Base-by-base conservation (phyloP, 2,888 invertebrate genomes). In the Julus scandinavius region DNA sequence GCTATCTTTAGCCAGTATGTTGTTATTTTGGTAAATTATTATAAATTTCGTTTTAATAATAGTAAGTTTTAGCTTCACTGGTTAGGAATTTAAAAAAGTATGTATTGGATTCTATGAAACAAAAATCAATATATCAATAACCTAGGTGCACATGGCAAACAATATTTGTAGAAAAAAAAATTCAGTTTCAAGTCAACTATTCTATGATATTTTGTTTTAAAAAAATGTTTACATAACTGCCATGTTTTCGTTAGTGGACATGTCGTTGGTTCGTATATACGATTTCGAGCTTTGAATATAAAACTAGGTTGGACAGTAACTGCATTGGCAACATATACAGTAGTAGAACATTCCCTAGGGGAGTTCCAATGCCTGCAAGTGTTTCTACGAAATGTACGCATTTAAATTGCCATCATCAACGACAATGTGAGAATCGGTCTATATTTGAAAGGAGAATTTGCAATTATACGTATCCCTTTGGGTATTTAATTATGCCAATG, bases 391-490 rank as follows among this genome's bases (percentile, higher is more conserved):
- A 63, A 63, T 63, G 17, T 7, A 72, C 72, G 72, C 72, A 72
- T 72, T 72, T 29, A 72, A 72, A 72, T 72, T 72, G 72, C 29
- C 72, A 72, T 72, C 72, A 29, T 72, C 72, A 72, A 72, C 72
- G 29, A 20, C 72, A 29, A 29, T 11, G 17, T 29, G 72, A 11
- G 11, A 72, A 72, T 72, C n/a, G 72, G 20, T 72, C 72, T 11
- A 29, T 72, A 72, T 72, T 72, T 72, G 72, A 29, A 72, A 72
- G 9, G 6, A 29, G 72, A 7, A 29, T 29, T 72, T 29, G 72
- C 29, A 72, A 72, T 72, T 72, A 72, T 72, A 72, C 72, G 63
- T 72, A 72, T 72, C n/a, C 72, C 72, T n/a, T 72, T 11, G 72
- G 72, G 72, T 72, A 72, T 72, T 72, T 72, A 72, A 72, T 72